Evolutionary conservation across 1,140 invertebrate species (phyloP).

Genomic region (Anthonomus grandis): DNA sequence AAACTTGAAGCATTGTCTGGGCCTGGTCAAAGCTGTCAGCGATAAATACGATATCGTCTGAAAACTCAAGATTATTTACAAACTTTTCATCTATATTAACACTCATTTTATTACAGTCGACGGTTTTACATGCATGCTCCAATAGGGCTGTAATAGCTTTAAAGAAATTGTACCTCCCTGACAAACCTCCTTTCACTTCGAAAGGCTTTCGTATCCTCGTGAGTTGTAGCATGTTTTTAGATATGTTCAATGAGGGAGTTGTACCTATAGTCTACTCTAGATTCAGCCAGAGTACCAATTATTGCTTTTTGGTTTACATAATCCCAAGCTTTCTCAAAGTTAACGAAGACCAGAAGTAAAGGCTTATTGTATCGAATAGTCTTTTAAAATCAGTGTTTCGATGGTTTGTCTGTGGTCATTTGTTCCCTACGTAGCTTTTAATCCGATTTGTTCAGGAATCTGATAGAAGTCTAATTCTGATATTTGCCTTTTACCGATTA

Average conservation of each 20-base stretch:
- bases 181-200: too few species aligned
- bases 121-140: too few species aligned
- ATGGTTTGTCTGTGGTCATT: slow-evolving; percentile 26
- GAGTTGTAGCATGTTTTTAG: background rate
- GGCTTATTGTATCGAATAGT: slow-evolving; percentile 21
- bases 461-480: slow-evolving; percentile 23
- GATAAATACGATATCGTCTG: too few species aligned
- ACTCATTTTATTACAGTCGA: too few species aligned
- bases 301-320: slow-evolving; percentile 1
- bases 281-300: background rate
- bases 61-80: too few species aligned
- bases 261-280: slow-evolving; percentile 2
- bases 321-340: slow-evolving; percentile 1
- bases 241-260: background rate
- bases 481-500: background rate
- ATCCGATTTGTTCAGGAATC: slow-evolving; percentile 26
- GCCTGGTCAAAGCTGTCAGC: too few species aligned
- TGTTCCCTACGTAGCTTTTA: slow-evolving; percentile 23
- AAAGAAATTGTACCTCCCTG: too few species aligned
- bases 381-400: slow-evolving; percentile 27
- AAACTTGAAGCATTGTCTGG: too few species aligned
- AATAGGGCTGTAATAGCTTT: too few species aligned
- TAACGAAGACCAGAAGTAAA: slow-evolving; percentile 2
- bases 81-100: too few species aligned
- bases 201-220: too few species aligned